Conservation (phyloP, 2,113 vertebrate genomes). For the Lanius ludovicianus region DNA sequence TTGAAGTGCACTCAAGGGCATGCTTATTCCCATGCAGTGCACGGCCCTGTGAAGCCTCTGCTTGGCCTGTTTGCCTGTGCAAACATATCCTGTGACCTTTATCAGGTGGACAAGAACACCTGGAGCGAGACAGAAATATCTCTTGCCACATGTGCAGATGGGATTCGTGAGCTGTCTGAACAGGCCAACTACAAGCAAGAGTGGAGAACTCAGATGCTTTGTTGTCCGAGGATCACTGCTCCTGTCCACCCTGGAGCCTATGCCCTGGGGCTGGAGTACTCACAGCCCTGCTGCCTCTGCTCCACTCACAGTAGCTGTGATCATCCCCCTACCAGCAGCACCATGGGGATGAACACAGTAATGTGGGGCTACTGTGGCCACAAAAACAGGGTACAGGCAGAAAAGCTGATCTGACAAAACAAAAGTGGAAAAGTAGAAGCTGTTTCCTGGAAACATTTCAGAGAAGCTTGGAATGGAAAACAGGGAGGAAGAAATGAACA, state of each 20-base stretch:
- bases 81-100: not conserved
- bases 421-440: not conserved
- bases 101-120: not conserved
- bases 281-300: not conserved
- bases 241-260: fast-evolving
- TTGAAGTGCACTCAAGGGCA: not conserved
- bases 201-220: not conserved
- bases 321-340: not conserved
- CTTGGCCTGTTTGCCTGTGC: not conserved
- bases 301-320: not conserved
- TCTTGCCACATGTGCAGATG: not conserved
- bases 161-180: not conserved
- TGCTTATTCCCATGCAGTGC: fast-evolving
- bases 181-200: not conserved
- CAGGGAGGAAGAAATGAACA: not conserved
- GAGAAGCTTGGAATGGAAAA: not conserved
- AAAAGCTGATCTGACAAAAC: not conserved
- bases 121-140: not conserved
- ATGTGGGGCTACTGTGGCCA: not conserved
- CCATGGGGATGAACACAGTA: not conserved
- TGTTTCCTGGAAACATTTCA: not conserved
- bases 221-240: not conserved
- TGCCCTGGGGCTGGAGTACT: fast-evolving
- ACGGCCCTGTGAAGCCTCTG: not conserved
- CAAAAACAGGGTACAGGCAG: not conserved